phyloP scores from a whole-genome alignment of 2,797 vertebrate species.

The Microchirus variegatus region DNA sequence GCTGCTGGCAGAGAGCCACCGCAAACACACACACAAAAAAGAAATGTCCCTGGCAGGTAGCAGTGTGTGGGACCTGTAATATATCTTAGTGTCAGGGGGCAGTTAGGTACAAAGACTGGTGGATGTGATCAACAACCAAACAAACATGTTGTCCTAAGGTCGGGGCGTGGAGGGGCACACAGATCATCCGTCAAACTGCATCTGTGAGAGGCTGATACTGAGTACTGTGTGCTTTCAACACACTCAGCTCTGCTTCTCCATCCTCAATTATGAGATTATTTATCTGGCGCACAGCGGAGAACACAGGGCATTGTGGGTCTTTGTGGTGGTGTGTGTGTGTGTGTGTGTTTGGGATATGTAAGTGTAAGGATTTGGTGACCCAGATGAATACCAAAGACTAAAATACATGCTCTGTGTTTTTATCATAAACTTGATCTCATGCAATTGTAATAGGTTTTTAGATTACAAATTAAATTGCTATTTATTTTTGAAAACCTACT shows the following conservation, averaged over 20 bases:
- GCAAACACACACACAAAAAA: slow-evolving; percentile 32
- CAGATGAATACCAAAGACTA: too few relatives aligned
- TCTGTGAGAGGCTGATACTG: slow-evolving; percentile 70
- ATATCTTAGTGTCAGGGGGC: slow-evolving; percentile 71
- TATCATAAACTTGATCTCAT: not conserved
- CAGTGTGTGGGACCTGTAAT: slow-evolving; percentile 65
- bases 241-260: slow-evolving; percentile 29
- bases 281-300: slow-evolving; percentile 6
- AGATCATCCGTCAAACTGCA: slow-evolving; percentile 77
- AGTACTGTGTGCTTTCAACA: slow-evolving; percentile 36
- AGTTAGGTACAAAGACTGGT: slow-evolving; percentile 72
- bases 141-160: slow-evolving; percentile 70
- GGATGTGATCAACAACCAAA: slow-evolving; percentile 78
- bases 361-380: not conserved
- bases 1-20: slow-evolving; percentile 30
- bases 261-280: slow-evolving; percentile 20
- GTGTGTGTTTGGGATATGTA: not conserved
- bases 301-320: not conserved
- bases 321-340: not conserved
- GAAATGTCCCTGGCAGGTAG: slow-evolving; percentile 47
- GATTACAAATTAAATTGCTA: not conserved
- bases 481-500: too few relatives aligned
- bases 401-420: not conserved
- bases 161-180: slow-evolving; percentile 64
- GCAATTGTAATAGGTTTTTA: not conserved